Conservation (phyloP, 2,797 vertebrate species). For the Oreochromis mossambicus region DNA sequence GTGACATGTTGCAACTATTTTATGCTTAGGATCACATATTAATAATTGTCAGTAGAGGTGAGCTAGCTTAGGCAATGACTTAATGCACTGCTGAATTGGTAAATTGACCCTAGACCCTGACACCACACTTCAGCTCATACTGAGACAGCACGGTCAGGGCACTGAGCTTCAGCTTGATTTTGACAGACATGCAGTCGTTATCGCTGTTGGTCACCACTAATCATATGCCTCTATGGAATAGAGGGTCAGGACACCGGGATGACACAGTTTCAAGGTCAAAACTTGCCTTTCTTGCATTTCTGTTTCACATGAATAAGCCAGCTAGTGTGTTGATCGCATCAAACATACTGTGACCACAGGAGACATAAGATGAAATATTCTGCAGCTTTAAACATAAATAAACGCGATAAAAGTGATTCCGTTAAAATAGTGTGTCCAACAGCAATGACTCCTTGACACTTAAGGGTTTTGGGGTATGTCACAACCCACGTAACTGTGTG, state of each 20-base stretch:
- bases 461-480: not conserved
- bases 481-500: not conserved
- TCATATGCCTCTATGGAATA: constrained; percentile 47
- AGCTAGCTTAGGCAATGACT: constrained; percentile 62
- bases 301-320: constrained; percentile 33
- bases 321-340: not conserved
- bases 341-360: not conserved
- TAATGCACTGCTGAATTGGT: constrained; percentile 68
- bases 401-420: constrained; percentile 14
- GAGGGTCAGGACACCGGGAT: constrained; percentile 52
- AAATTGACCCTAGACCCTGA: constrained; percentile 70
- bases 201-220: constrained; percentile 60
- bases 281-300: constrained; percentile 12
- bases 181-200: constrained; percentile 72
- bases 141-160: constrained; percentile 57
- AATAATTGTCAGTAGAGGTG: constrained; percentile 70
- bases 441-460: not conserved
- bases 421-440: constrained; percentile 4
- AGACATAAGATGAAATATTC: not conserved
- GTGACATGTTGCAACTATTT: constrained; percentile 54
- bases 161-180: constrained; percentile 64
- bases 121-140: constrained; percentile 67
- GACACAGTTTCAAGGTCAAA: constrained; percentile 59
- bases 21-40: constrained; percentile 61
- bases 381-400: constrained; percentile 17